Base-by-base conservation (phyloP, 2,888 invertebrate genomes). In the Antheraea yamamai region DNA sequence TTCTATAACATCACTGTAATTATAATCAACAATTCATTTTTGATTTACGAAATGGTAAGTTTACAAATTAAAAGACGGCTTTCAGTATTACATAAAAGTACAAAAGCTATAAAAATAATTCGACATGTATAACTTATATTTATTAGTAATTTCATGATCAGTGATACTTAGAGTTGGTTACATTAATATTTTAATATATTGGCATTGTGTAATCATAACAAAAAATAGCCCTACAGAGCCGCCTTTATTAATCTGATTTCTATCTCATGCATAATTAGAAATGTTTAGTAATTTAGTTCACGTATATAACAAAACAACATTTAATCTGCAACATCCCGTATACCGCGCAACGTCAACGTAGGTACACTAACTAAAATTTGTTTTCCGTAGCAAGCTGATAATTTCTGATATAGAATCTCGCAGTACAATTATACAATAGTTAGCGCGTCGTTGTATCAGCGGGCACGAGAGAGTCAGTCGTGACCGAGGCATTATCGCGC, bases 401-500 rank as follows among this genome's bases (percentile, higher is more conserved):
- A 94, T 93, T 93, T 91, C 89, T 83, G 89, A 90, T 92, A 93
- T 88, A 93, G 89, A 90, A 92, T 93, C 89, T 91, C 87, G 91
- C 91, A 90, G 88, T 93, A 92, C 92, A 94, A 94, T 94, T 94
- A 94, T 90, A 91, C 91, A 90, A 88, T 87, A 89, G 90, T 94
- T 94, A 94, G 93, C 94, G 92, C 89, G 86, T 86, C 88, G 86
- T 88, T 87, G 88, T 85, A 85, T 82, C 79, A 84, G 84, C 86
- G 87, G 83, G 89, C 87, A 85, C 87, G 87, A 88, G 86, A 88
- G 87, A 86, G 89, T 86, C 91, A 89, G 92, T 94, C 94, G 95
- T 95, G 94, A 94, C 86, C 88, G 92, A 87, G 90, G 88, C 92
- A 94, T 94, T 95, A 95, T 92, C 94, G 92, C 91, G 91, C 84